A percentile compares a stretch with the other conserved stretches of the same genome.
Conservation (phyloP, 2,888 invertebrate genomes). For the Eupithecia tripunctaria region DNA sequence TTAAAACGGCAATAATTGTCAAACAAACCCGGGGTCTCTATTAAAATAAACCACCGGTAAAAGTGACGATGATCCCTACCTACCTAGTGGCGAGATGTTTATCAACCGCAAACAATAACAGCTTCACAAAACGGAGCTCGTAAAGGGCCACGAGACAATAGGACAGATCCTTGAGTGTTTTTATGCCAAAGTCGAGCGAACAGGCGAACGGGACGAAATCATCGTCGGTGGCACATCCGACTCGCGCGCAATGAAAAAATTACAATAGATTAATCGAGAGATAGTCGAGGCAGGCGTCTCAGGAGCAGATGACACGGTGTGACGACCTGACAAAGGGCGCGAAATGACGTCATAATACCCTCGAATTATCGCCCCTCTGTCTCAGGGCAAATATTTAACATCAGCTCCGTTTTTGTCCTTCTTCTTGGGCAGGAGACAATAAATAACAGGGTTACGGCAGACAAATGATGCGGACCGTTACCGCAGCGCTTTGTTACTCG, state of each 20-base stretch:
- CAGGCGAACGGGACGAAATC: slow-evolving; percentile 79
- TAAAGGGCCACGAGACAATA: slow-evolving; percentile 82
- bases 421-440: slow-evolving; percentile 78
- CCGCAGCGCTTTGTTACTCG: slow-evolving; percentile 76
- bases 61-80: slow-evolving; percentile 82
- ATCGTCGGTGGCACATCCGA: slow-evolving; percentile 84
- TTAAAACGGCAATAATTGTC: slow-evolving; percentile 71
- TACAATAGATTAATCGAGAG: slow-evolving; percentile 83
- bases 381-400: slow-evolving; percentile 84
- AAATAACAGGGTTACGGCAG: slow-evolving; percentile 79
- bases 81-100: slow-evolving; percentile 83
- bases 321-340: slow-evolving; percentile 83
- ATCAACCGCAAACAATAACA: slow-evolving; percentile 84
- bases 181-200: slow-evolving; percentile 78
- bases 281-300: slow-evolving; percentile 82
- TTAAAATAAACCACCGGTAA: slow-evolving; percentile 74
- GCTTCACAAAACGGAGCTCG: slow-evolving; percentile 81
- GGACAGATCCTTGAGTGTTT: slow-evolving; percentile 78
- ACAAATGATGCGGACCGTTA: slow-evolving; percentile 82
- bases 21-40: slow-evolving; percentile 71
- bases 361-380: slow-evolving; percentile 85
- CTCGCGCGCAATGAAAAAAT: slow-evolving; percentile 79
- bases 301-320: slow-evolving; percentile 83
- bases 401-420: slow-evolving; percentile 79
- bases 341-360: slow-evolving; percentile 84